phyloP scores from a whole-genome alignment of 2,797 vertebrate species.

The Acrocephalus scirpaceus region DNA sequence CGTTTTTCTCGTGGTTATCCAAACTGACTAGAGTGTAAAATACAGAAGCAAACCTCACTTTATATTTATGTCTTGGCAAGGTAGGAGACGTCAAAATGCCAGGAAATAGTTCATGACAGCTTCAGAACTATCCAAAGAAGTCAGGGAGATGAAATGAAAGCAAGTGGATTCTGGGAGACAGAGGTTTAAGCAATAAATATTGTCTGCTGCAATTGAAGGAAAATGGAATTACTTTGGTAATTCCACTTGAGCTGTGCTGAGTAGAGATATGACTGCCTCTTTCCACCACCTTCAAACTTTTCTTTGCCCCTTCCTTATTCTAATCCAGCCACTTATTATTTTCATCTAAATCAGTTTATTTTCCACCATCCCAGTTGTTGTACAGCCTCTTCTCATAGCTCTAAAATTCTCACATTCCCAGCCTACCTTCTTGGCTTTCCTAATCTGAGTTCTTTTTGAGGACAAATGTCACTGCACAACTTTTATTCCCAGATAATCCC shows the following conservation, averaged over 20 bases:
- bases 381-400: neutral
- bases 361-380: neutral
- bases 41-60: neutral
- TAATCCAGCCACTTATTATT: neutral
- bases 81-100: neutral
- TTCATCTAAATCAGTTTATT: neutral
- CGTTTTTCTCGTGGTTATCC: neutral
- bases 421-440: neutral
- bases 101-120: neutral
- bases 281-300: neutral
- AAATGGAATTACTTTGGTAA: neutral
- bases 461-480: neutral
- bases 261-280: neutral
- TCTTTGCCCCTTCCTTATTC: neutral
- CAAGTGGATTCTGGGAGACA: neutral
- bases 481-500: neutral
- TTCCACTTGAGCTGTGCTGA: neutral
- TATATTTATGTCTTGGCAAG: neutral
- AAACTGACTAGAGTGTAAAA: neutral
- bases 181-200: neutral
- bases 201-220: neutral
- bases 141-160: neutral
- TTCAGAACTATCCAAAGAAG: neutral
- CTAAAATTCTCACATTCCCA: neutral
- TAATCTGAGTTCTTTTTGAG: neutral